A percentile compares a stretch with the other conserved stretches of the same genome.
phyloP scores from a whole-genome alignment of 2,888 invertebrate species.

The Dione juno region DNA sequence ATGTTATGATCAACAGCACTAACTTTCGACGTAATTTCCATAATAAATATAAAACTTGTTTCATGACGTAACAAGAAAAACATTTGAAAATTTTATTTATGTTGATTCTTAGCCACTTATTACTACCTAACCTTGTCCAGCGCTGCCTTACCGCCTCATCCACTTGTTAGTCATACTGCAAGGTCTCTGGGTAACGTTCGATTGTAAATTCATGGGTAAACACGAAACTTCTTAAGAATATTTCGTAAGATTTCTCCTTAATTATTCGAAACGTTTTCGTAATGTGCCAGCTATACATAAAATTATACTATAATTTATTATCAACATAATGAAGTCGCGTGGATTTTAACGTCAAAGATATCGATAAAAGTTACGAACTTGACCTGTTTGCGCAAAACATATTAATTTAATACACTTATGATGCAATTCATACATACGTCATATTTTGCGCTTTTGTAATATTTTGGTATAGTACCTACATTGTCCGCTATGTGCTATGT shows the following conservation, averaged over 20 bases:
- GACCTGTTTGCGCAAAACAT: slow-evolving; percentile 69
- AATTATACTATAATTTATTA: slow-evolving; percentile 20
- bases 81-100: not conserved
- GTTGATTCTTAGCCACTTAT: slow-evolving; percentile 5
- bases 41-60: slow-evolving; percentile 31
- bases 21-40: slow-evolving; percentile 43
- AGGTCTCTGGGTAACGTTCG: slow-evolving; percentile 63
- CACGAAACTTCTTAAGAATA: slow-evolving; percentile 38
- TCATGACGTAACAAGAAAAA: not conserved
- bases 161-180: slow-evolving; percentile 55
- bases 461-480: not conserved
- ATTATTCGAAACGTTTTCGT: slow-evolving; percentile 33
- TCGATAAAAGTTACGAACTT: slow-evolving; percentile 61
- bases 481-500: slow-evolving; percentile 10
- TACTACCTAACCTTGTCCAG: slow-evolving; percentile 49
- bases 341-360: slow-evolving; percentile 30
- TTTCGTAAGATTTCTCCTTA: slow-evolving; percentile 47
- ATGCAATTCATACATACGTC: slow-evolving; percentile 58
- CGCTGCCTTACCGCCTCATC: slow-evolving; percentile 61
- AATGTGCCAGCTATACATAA: slow-evolving; percentile 23
- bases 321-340: slow-evolving; percentile 17
- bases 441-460: slow-evolving; percentile 58
- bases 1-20: slow-evolving; percentile 33
- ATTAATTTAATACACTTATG: slow-evolving; percentile 59
- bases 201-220: slow-evolving; percentile 62